phyloP scores from a whole-genome alignment of 2,888 invertebrate genomes.

The Epinotia ramella region DNA sequence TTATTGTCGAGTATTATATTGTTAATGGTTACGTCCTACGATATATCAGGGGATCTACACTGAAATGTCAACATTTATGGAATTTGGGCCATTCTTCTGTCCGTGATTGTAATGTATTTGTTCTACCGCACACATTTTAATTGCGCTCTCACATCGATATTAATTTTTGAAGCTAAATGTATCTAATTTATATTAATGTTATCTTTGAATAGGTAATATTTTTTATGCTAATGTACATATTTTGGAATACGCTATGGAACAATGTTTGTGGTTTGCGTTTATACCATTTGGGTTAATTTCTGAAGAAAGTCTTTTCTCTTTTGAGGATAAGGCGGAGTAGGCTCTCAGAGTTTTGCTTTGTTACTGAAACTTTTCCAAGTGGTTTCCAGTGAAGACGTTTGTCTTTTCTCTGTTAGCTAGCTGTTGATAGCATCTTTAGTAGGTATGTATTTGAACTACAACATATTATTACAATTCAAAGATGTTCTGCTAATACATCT shows the following conservation, averaged over 20 bases:
- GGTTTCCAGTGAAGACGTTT: conserved; percentile 50
- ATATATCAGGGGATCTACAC: conserved; percentile 2
- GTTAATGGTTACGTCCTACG: conserved; percentile 20
- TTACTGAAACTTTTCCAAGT: conserved; percentile 50
- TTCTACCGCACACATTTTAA: background rate
- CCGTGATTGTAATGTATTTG: background rate
- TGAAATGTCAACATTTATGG: conserved; percentile 12
- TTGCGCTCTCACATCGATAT: background rate
- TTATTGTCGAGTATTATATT: conserved; percentile 28
- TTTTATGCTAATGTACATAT: background rate
- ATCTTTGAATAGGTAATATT: background rate
- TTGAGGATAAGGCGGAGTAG: conserved; percentile 36
- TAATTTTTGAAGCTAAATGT: too few relatives aligned
- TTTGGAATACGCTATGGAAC: background rate
- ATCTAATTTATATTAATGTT: background rate
- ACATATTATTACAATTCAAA: background rate
- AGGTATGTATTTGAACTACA: too few relatives aligned
- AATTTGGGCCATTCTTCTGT: background rate
- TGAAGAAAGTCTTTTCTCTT: conserved; percentile 20
- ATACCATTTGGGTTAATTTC: background rate
- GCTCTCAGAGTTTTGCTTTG: conserved; percentile 42
- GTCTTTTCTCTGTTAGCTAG: conserved; percentile 47
- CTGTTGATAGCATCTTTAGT: conserved; percentile 19
- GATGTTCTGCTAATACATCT: background rate
- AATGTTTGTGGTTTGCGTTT: background rate